Evolutionary conservation across 1,140 invertebrate genomes (phyloP), one percentile per base, ranked within the genome.

Genomic region (Hydropsyche tenuis): DNA sequence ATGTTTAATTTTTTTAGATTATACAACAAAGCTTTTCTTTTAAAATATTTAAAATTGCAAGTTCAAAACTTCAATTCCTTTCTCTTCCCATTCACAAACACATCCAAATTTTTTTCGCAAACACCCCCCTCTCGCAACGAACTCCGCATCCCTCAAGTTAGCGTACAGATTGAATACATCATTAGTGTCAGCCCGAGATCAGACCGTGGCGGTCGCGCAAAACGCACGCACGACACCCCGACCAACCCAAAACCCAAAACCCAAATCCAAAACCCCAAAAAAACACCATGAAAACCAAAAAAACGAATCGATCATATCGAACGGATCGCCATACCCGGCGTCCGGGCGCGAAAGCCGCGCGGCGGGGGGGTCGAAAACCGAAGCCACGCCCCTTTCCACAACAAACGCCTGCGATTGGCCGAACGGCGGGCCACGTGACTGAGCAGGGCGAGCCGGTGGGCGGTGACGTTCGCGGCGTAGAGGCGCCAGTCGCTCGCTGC

Each of bases 111-210:
- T 60, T 25, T 60, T 60, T 60, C 56, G 23, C 56, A 27, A 20
- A 60, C n/a, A n/a, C n/a, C 2, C 56, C 56, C 30, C 30, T 37
- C 56, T 60, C 56, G 56, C 5, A 60, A 25, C 56, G 56, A 60
- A 2, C 22, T 11, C 2, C 1, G 5, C 20, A 25, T 25, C 56
- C 56, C 23, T 60, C 56, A 60, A 60, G 56, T 60, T 60, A 22
- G 23, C 56, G 56, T 60, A 60, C 56, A 60, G 56, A 60, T 60
- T 60, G 56, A 60, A 60, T 60, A 27, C 56, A 23, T 60, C 56
- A 60, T 60, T 60, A 60, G 56, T 60, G 56, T 60, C 56, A 60
- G 56, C 56, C 23, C 56, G 56, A 60, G 56, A 60, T 60, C 56
- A 22, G 56, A 60, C n/a, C 20, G 48, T 9, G 56, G 11, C 56